Percentiles rank a stretch among this genome's conserved stretches.
Conservation (phyloP, 2,113 vertebrate species). For the Lepidothrix coronata region DNA sequence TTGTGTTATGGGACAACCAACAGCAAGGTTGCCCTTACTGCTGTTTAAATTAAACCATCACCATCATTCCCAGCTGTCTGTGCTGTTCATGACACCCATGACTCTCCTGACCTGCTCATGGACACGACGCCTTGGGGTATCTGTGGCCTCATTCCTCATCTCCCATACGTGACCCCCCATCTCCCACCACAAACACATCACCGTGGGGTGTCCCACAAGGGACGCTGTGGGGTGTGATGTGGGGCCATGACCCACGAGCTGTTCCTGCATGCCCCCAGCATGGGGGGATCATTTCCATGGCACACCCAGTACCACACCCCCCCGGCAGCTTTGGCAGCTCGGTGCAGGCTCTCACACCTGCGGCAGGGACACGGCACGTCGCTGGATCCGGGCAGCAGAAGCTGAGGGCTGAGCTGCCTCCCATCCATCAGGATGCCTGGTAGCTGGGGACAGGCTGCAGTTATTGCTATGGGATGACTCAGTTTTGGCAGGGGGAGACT, state of each 20-base stretch:
- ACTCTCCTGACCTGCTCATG: too few species aligned
- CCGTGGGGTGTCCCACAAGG: too few species aligned
- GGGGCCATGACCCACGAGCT: fast-evolving
- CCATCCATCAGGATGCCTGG: neutral
- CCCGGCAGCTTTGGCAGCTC: neutral
- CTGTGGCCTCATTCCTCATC: neutral
- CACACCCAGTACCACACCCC: fast-evolving
- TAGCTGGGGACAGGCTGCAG: neutral
- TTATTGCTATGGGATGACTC: neutral
- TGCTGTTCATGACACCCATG: neutral
- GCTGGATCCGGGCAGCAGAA: neutral
- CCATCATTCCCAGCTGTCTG: neutral
- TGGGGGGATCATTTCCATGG: fast-evolving
- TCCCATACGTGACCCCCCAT: neutral
- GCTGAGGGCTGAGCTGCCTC: neutral
- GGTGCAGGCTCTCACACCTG: fast-evolving
- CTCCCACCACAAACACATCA: neutral
- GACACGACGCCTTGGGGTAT: fast-evolving
- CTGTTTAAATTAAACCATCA: neutral
- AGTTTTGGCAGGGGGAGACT: neutral
- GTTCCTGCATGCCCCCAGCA: fast-evolving
- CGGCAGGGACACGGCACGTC: fast-evolving
- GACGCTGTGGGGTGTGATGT: fast-evolving
- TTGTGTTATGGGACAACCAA: neutral
- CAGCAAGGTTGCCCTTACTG: neutral